Base-by-base conservation (phyloP, 2,797 vertebrate genomes). In the Pantherophis vulpinus region DNA sequence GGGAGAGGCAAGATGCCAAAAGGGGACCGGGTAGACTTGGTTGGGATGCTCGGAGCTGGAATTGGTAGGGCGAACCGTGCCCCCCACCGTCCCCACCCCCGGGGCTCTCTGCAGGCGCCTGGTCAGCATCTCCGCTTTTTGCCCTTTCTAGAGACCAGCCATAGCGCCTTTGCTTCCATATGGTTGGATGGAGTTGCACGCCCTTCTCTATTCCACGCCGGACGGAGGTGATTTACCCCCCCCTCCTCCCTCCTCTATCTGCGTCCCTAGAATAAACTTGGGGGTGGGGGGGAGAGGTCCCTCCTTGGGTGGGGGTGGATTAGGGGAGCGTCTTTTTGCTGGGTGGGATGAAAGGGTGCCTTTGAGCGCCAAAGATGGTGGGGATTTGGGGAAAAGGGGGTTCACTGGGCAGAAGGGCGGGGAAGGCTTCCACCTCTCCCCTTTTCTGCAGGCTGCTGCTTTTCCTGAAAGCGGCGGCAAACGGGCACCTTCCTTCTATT, bases 31-130 rank as follows among this genome's bases (percentile, higher is more conserved):
- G 11, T 25, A 20, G 56, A 5, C 47, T 23, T 12, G 89, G 37
- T 60, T 32, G 56, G 66, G 90, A 23, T 55, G 87, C 86, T 63
- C 12, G 47, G 1, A 83, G 58, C 89, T 32, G 86, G 58, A 14
- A 25, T 32, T 18, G 66, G 60, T 27, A 58, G 90, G 20, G 86
- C 4, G 14, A 37, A 12, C 5, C 56, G 0, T 9, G 89, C 16
- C 13, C 2, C 29, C 23, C 9, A 51, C 16, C 16, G 42, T 42
- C 42, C 14, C 13, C 55, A 3, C 18, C 14, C 66, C 5, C 14
- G 20, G 93, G 74, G 93, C 16, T 63, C 87, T 18, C 83, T 91
- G 93, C 66, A 70, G 29, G 88, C 89, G 91, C 93, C 92, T 86
- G 90, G 93, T 90, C 88, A 87, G 70, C 93, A 66, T 93, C 91